A percentile compares a stretch with the other conserved stretches of the same genome.
Conservation (phyloP, 2,113 vertebrate genomes). For the Sphyrna mokarran region DNA sequence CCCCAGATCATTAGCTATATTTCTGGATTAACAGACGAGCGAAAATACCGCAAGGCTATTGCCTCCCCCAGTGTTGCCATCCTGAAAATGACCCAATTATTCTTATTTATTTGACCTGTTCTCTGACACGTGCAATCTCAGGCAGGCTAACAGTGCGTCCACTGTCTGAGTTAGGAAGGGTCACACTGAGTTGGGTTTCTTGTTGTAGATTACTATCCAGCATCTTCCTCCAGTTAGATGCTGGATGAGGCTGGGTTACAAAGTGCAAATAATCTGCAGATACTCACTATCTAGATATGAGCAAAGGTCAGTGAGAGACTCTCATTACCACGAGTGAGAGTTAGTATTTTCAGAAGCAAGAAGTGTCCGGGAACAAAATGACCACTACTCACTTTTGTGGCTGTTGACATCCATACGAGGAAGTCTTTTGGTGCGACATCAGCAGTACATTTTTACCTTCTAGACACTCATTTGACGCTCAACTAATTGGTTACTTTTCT, state of each 20-base stretch:
- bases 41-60: no score
- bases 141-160: background rate
- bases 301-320: background rate
- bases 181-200: background rate
- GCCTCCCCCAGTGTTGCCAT: no score
- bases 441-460: background rate
- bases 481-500: background rate
- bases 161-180: background rate
- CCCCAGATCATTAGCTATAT: no score
- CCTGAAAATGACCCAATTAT: background rate
- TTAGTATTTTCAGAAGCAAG: background rate
- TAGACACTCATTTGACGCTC: background rate
- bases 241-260: background rate
- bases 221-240: background rate
- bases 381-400: background rate
- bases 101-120: no score
- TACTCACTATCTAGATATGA: background rate
- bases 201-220: background rate
- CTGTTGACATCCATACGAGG: background rate
- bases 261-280: background rate
- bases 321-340: background rate
- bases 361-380: background rate
- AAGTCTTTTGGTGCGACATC: background rate
- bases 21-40: no score
- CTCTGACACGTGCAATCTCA: background rate